These are phyloP conservation scores for Callorhinus ursinus DNA, from an alignment of 2,113 vertebrate genomes.

Conservation along the genomic window DNA sequence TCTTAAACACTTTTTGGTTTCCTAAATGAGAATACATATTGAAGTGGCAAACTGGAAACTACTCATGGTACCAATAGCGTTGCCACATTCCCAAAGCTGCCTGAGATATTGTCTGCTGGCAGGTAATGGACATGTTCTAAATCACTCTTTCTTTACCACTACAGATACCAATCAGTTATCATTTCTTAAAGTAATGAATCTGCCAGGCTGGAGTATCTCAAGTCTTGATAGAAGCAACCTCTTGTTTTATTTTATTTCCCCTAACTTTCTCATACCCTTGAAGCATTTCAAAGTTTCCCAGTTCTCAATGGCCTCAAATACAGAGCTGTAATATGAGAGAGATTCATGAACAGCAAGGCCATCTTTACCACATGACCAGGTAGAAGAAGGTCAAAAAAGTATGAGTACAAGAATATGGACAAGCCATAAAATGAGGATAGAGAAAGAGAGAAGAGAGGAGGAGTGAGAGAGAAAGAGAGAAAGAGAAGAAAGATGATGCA, in stretches of 20 bases:
- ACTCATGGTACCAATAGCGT: background rate
- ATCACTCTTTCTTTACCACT: slow-evolving; percentile 43
- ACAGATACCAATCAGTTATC: slow-evolving; percentile 71
- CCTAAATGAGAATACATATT: background rate
- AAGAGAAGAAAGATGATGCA: background rate
- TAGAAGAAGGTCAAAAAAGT: rapidly evolving
- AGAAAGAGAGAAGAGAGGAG: background rate
- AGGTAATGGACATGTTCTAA: slow-evolving; percentile 66
- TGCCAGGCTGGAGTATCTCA: slow-evolving; percentile 62
- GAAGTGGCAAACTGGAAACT: background rate
- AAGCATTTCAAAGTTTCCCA: background rate
- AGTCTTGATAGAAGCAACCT: slow-evolving; percentile 47
- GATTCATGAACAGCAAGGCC: rapidly evolving
- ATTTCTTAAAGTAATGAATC: slow-evolving; percentile 75
- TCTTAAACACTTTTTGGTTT: background rate
- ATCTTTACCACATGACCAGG: background rate
- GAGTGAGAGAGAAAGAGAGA: background rate
- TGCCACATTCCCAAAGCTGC: background rate
- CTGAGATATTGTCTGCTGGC: slow-evolving; percentile 56
- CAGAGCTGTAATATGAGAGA: background rate
- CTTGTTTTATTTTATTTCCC: slow-evolving; percentile 33
- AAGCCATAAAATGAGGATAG: background rate
- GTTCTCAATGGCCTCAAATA: background rate
- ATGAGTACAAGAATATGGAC: background rate
- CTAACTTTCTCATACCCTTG: slow-evolving; percentile 61